Conservation (phyloP, 1,140 invertebrate genomes). For the Nasonia vitripennis region DNA sequence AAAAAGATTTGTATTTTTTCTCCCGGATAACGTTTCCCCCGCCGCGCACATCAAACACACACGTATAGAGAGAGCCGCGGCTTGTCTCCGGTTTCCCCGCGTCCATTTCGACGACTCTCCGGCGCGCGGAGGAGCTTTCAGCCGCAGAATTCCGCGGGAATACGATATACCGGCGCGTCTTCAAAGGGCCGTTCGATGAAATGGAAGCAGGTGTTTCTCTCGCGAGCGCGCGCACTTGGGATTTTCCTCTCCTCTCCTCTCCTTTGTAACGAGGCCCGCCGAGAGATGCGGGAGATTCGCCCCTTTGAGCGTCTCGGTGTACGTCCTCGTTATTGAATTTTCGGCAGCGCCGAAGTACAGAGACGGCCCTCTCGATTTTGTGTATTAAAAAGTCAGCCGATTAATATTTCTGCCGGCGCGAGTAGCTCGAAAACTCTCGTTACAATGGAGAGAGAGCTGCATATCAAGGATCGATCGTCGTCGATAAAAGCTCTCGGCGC, state of each 20-base stretch:
- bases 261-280: not conserved
- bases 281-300: not conserved
- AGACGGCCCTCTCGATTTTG: not conserved
- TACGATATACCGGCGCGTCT: not conserved
- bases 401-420: not conserved
- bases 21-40: not conserved
- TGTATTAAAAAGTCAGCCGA: not conserved
- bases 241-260: not conserved
- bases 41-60: not conserved
- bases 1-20: slow-evolving; percentile 4
- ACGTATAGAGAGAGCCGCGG: too few species aligned
- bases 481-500: not conserved
- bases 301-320: not conserved
- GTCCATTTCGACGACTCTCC: not conserved
- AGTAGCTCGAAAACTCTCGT: too few species aligned
- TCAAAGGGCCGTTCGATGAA: not conserved
- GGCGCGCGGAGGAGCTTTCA: not conserved
- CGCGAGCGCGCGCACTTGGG: not conserved
- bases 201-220: not conserved
- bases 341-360: not conserved
- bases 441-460: too few species aligned
- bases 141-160: not conserved
- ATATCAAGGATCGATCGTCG: not conserved
- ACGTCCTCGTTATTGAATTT: not conserved
- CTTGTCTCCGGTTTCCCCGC: not conserved